These are phyloP conservation scores for Drosophila equinoxialis DNA, from an alignment of 1,140 invertebrate species.

Conservation along the genomic window DNA sequence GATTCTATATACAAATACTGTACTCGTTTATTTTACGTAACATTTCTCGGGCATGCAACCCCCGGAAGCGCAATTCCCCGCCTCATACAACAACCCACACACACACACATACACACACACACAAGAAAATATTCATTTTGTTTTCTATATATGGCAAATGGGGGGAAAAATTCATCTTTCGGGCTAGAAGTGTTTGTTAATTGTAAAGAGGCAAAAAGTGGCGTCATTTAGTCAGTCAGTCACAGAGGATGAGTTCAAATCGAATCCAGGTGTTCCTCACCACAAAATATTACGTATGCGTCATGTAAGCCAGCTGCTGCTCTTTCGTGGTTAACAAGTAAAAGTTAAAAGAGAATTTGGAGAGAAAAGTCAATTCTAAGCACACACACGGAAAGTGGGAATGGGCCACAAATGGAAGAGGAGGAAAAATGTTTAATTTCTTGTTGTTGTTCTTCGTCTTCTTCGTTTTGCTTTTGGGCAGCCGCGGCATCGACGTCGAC, in stretches of 20 bases:
- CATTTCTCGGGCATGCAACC: slow-evolving; percentile 18
- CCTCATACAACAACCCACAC: neutral
- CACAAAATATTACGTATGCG: slow-evolving; percentile 49
- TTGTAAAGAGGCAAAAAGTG: slow-evolving; percentile 10
- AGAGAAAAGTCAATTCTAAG: slow-evolving; percentile 9
- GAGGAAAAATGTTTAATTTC: neutral
- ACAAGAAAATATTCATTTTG: slow-evolving; percentile 11
- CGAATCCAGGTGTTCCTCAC: slow-evolving; percentile 41
- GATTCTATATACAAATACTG: slow-evolving; percentile 3
- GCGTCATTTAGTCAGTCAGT: slow-evolving; percentile 23
- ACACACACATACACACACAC: slow-evolving; percentile 6
- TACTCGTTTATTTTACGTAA: slow-evolving; percentile 16
- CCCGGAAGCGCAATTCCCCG: slow-evolving; percentile 20
- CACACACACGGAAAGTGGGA: too few relatives aligned
- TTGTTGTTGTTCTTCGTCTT: neutral
- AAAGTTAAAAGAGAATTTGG: slow-evolving; percentile 12
- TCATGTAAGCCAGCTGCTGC: slow-evolving; percentile 41
- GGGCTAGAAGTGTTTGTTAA: slow-evolving; percentile 8
- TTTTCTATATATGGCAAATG: slow-evolving; percentile 1
- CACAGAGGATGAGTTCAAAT: slow-evolving; percentile 25
- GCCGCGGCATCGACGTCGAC: slow-evolving; percentile 16
- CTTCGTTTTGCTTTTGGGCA: slow-evolving; percentile 10
- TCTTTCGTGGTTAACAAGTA: slow-evolving; percentile 44
- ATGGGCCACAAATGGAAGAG: too few relatives aligned
- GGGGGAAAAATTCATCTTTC: slow-evolving; percentile 22